Evolutionary conservation across 2,888 invertebrate species (phyloP).

Genomic region (Crossocerus cetratus): DNA sequence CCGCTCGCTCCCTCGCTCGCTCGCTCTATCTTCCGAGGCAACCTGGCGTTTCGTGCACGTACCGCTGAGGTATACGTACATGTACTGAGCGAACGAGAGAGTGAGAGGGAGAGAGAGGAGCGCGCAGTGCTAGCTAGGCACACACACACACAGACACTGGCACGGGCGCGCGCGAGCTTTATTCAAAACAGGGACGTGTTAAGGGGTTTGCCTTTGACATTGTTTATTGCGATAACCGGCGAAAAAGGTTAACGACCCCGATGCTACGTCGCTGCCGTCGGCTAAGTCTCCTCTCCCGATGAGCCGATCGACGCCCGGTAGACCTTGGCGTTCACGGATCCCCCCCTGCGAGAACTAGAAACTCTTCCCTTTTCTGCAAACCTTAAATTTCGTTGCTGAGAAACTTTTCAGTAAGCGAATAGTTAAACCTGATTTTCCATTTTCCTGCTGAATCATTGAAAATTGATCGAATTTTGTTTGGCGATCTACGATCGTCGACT

Average conservation of each 20-base stretch:
- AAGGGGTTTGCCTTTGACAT: conserved; percentile 44
- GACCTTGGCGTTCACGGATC: no score
- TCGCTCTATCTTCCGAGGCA: conserved; percentile 26
- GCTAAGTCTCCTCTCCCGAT: neutral
- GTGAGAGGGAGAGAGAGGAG: conserved; percentile 3
- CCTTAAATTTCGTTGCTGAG: no score
- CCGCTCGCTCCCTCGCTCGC: conserved; percentile 34
- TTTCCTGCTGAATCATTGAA: no score
- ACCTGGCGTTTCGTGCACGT: conserved; percentile 30
- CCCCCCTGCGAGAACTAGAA: no score
- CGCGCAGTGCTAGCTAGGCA: conserved; percentile 1
- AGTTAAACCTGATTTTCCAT: no score
- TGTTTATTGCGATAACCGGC: conserved; percentile 30
- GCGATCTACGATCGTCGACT: no score
- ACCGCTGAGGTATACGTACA: conserved; percentile 12
- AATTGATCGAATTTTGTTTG: no score
- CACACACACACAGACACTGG: conserved; percentile 15
- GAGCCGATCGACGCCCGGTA: neutral
- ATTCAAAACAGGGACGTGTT: conserved; percentile 54
- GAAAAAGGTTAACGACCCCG: neutral
- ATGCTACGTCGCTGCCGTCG: no score
- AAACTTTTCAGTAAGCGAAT: no score
- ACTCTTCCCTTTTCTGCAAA: no score
- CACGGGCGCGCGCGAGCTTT: conserved; percentile 18
- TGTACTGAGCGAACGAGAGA: conserved; percentile 5